Evolutionary conservation across 2,113 vertebrate species (phyloP).

Genomic region (Rhabdomys dilectus): DNA sequence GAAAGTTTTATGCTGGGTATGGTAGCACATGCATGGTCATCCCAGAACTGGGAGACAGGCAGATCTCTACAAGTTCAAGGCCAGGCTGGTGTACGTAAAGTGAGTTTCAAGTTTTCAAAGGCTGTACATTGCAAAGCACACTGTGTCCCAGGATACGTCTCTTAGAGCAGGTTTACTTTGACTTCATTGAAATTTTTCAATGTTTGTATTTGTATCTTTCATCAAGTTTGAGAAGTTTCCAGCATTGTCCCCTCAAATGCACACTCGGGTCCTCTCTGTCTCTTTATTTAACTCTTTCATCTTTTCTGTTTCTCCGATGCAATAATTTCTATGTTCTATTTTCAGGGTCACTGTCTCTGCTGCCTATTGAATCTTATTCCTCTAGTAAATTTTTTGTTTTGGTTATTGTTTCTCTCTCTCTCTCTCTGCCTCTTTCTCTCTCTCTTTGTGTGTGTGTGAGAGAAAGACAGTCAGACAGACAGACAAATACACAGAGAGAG

Average conservation of each 20-base stretch:
- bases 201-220: neutral
- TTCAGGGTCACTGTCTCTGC: too few relatives aligned
- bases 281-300: neutral
- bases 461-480: neutral
- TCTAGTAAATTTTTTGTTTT: neutral
- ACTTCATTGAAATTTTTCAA: neutral
- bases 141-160: neutral
- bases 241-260: neutral
- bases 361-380: neutral
- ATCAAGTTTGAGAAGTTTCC: neutral
- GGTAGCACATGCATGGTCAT: neutral
- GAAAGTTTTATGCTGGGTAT: neutral
- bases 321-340: neutral
- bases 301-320: neutral
- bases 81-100: neutral
- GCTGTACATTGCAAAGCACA: neutral
- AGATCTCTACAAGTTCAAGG: neutral
- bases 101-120: neutral
- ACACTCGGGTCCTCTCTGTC: neutral
- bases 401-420: neutral
- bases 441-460: neutral
- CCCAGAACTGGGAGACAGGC: neutral
- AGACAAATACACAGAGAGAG: neutral
- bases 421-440: too few relatives aligned
- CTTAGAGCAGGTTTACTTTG: neutral